phyloP scores from a whole-genome alignment of 2,888 invertebrate genomes.

The Serripes groenlandicus region DNA sequence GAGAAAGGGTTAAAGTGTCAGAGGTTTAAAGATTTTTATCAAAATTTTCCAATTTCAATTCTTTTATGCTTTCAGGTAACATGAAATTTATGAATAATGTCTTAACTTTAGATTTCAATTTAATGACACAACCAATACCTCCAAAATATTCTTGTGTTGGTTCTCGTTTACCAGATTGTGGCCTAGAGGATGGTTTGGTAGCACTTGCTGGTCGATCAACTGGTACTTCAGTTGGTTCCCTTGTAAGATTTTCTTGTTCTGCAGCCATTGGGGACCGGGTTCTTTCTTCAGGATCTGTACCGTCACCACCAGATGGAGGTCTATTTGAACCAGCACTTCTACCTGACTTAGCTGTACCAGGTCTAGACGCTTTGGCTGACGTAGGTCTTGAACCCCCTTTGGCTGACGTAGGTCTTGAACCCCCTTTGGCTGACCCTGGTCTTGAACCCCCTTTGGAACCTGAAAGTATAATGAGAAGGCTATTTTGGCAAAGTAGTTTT shows the following conservation, averaged over 20 bases:
- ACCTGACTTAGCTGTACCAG: conserved; percentile 57
- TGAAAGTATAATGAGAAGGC: too few relatives aligned
- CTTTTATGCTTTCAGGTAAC: too few relatives aligned
- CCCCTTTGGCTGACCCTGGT: conserved; percentile 56
- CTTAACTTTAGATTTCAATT: too few relatives aligned
- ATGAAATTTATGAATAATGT: too few relatives aligned
- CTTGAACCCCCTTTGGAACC: conserved; percentile 67
- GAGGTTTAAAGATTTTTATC: too few relatives aligned
- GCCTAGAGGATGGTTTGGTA: conserved; percentile 61
- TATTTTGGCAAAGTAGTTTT: too few relatives aligned
- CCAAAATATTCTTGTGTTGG: conserved; percentile 39
- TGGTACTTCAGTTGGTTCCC: conserved; percentile 40
- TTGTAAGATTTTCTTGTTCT: conserved; percentile 27
- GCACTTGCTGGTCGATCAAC: conserved; percentile 66
- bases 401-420: conserved; percentile 66
- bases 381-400: conserved; percentile 69
- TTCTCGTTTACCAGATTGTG: conserved; percentile 46
- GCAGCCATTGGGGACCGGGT: conserved; percentile 34
- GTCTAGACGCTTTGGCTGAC: conserved; percentile 61
- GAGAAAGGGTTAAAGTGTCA: too few relatives aligned
- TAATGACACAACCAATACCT: conserved; percentile 32
- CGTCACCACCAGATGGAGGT: conserved; percentile 62
- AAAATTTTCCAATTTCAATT: too few relatives aligned
- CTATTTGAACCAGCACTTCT: conserved; percentile 55
- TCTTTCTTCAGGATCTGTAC: conserved; percentile 46